Percentiles rank a stretch among this genome's conserved stretches.
Conservation (phyloP, 1,140 invertebrate genomes). For the Papilio helenus region DNA sequence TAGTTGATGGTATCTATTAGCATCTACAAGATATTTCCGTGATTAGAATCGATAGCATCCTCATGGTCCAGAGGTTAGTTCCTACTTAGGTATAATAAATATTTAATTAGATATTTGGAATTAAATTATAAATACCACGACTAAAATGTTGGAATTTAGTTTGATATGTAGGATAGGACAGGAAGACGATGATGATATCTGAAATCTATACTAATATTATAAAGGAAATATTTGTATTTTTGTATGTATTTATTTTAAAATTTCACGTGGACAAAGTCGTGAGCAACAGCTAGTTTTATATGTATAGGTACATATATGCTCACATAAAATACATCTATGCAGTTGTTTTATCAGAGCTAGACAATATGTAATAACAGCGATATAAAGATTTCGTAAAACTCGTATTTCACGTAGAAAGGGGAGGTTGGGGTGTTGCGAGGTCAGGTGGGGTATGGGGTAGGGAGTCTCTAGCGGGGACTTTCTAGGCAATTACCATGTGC, state of each 20-base stretch:
- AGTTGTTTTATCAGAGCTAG: neutral
- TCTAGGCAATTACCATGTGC: conserved; percentile 72
- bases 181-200: too few relatives aligned
- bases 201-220: too few relatives aligned
- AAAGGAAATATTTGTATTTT: too few relatives aligned
- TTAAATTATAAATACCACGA: too few relatives aligned
- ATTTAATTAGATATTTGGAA: too few relatives aligned
- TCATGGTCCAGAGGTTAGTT: neutral
- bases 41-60: neutral
- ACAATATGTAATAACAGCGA: neutral
- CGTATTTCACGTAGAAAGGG: conserved; percentile 51
- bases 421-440: conserved; percentile 37
- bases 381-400: conserved; percentile 44
- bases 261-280: too few relatives aligned
- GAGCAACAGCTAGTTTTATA: too few relatives aligned
- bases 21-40: conserved; percentile 4
- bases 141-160: too few relatives aligned
- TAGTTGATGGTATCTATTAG: neutral
- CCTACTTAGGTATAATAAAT: neutral
- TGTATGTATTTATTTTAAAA: too few relatives aligned
- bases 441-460: conserved; percentile 40
- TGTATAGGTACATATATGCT: too few relatives aligned
- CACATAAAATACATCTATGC: too few relatives aligned
- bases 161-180: too few relatives aligned
- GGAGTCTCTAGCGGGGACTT: conserved; percentile 60